Evolutionary conservation across 2,888 invertebrate species (phyloP).

Genomic region (Sphaerophoria taeniata): DNA sequence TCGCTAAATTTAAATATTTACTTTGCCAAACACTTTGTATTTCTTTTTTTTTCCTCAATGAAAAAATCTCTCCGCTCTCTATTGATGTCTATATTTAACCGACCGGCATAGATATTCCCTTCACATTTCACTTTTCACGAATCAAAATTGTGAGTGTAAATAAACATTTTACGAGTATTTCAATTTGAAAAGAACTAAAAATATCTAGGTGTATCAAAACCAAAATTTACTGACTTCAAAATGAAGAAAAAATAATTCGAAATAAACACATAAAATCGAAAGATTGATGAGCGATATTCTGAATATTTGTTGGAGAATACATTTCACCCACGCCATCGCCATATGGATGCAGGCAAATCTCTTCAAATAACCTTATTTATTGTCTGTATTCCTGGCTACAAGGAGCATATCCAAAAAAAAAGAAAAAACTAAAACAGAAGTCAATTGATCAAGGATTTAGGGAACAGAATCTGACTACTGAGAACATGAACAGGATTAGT

Average conservation of each 20-base stretch:
- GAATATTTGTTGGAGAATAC: not conserved
- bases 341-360: constrained; percentile 59
- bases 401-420: not conserved
- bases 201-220: not conserved
- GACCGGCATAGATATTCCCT: not conserved
- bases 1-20: constrained; percentile 63
- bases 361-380: constrained; percentile 51
- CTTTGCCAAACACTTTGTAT: constrained; percentile 32
- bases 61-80: not conserved
- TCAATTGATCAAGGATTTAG: constrained; percentile 45
- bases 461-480: constrained; percentile 32
- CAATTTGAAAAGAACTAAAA: constrained; percentile 24
- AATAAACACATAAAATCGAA: not conserved
- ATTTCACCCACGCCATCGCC: constrained; percentile 47
- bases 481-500: constrained; percentile 42
- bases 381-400: constrained; percentile 48
- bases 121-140: not conserved
- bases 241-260: not conserved
- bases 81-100: constrained; percentile 16
- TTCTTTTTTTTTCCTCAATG: constrained; percentile 19
- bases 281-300: constrained; percentile 18
- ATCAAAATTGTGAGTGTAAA: constrained; percentile 24
- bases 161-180: constrained; percentile 34
- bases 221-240: constrained; percentile 13
- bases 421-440: constrained; percentile 24